These are phyloP conservation scores for Margaritifera margaritifera DNA, from an alignment of 2,888 invertebrate species.

Conservation along the genomic window DNA sequence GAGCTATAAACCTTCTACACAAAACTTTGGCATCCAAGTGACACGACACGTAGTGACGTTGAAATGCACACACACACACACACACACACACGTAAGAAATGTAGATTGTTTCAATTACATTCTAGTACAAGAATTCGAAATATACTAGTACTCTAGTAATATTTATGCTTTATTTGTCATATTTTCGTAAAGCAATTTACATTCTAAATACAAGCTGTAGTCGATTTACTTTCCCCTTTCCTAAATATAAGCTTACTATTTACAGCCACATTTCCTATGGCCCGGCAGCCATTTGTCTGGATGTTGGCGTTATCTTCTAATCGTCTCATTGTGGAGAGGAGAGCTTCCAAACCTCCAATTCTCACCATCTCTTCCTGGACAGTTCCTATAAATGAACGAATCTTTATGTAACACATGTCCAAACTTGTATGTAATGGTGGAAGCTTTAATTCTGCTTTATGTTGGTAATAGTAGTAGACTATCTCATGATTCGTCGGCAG, in stretches of 20 bases:
- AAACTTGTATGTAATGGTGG: too few relatives aligned
- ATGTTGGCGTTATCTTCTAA: slow-evolving; percentile 49
- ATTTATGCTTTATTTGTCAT: neutral
- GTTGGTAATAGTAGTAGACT: too few relatives aligned
- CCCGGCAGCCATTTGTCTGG: slow-evolving; percentile 51
- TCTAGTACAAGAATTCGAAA: neutral
- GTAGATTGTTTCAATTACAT: too few relatives aligned
- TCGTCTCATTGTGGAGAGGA: slow-evolving; percentile 32
- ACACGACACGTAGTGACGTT: too few relatives aligned
- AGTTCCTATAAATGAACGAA: neutral
- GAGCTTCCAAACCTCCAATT: slow-evolving; percentile 1
- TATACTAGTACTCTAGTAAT: neutral
- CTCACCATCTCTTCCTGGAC: slow-evolving; percentile 8
- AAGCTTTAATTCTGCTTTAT: too few relatives aligned
- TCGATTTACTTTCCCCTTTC: neutral
- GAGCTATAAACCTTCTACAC: too few relatives aligned
- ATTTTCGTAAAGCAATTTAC: neutral
- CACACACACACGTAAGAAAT: too few relatives aligned
- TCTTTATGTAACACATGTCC: too few relatives aligned
- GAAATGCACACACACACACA: too few relatives aligned
- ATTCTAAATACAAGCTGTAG: too few relatives aligned
- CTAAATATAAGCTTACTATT: slow-evolving; percentile 37
- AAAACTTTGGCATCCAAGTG: too few relatives aligned
- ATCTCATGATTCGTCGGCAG: too few relatives aligned
- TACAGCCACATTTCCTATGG: slow-evolving; percentile 59